These are phyloP conservation scores for Lysandra coridon DNA, from an alignment of 2,888 invertebrate genomes.

Conservation along the genomic window DNA sequence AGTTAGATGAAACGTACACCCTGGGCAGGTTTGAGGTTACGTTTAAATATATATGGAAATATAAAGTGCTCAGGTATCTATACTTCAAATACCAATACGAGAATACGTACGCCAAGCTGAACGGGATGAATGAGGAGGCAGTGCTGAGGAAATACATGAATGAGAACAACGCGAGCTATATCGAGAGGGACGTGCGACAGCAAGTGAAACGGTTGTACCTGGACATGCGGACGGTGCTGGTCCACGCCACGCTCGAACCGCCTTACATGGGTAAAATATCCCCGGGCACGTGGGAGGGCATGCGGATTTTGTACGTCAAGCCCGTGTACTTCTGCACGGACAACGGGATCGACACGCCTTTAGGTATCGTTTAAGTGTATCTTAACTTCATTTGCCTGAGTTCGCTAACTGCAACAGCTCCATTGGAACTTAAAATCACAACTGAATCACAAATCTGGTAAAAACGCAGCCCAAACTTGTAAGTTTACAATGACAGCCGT, in stretches of 20 bases:
- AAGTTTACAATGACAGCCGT: too few relatives aligned
- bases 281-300: constrained; percentile 57
- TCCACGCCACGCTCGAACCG: constrained; percentile 58
- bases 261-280: constrained; percentile 54
- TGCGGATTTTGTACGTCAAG: constrained; percentile 48
- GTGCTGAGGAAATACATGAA: constrained; percentile 41
- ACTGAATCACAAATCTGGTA: too few relatives aligned
- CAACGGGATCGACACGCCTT: constrained; percentile 45
- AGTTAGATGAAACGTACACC: constrained; percentile 44
- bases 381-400: too few relatives aligned
- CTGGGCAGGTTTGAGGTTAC: constrained; percentile 42
- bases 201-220: constrained; percentile 57
- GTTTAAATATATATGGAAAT: constrained; percentile 48
- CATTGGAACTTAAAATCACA: too few relatives aligned
- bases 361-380: constrained; percentile 48
- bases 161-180: not conserved
- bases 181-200: constrained; percentile 44
- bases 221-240: constrained; percentile 54
- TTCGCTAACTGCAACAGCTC: too few relatives aligned
- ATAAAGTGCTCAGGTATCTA: constrained; percentile 60
- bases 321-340: constrained; percentile 52
- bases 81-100: constrained; percentile 58
- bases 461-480: too few relatives aligned
- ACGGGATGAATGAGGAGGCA: constrained; percentile 45
- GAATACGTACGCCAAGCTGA: constrained; percentile 45